Base-by-base conservation (phyloP, 2,888 invertebrate species). In the Sisyra terminalis region DNA sequence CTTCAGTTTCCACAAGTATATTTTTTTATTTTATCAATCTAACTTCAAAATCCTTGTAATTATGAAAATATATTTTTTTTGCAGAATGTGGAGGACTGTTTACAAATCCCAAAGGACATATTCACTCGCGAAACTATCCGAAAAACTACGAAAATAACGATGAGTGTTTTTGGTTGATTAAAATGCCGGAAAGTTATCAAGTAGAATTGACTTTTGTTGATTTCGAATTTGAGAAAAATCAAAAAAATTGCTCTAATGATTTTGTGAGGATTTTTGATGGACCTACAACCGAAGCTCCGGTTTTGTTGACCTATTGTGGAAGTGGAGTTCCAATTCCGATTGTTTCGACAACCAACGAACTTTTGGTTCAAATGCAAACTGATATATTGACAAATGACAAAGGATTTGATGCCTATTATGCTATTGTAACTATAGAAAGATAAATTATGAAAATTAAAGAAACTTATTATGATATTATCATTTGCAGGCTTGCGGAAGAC, bases 121-220 rank as follows among this genome's bases (percentile, higher is more conserved):
- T 94, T 45, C 69, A 74, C 51, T 87, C 90, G 0, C 76, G 81
- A 8, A 84, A 88, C 55, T 94, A 85, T 61, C 94, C 94, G 0
- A 60, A 71, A 44, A 76, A 78, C 52, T 93, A 90, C 63, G 80
- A 81, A 1, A 60, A 65, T 39, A 70, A 75, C 51, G 67, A 78
- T 43, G 71, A 81, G 47, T 94, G 94, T 55, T 70, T 73, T 42
- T 94, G 89, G 87, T 57, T 69, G 9, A 73, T 94, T 45, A 62
- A 65, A 35, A 75, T 85, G 1, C 70, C 79, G 37, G 53, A 57
- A 45, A 67, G 76, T 61, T 82, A 86, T 55, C 63, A 75, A 2
- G 71, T 89, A 15, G 68, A 75, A 47, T 55, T 92, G 1, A 71
- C 70, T 5, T 74, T 90, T 52, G 55, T 67, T 5, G 83, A 84